Evolutionary conservation across 2,888 invertebrate species (phyloP).

Genomic region (Drosophila longiperda): DNA sequence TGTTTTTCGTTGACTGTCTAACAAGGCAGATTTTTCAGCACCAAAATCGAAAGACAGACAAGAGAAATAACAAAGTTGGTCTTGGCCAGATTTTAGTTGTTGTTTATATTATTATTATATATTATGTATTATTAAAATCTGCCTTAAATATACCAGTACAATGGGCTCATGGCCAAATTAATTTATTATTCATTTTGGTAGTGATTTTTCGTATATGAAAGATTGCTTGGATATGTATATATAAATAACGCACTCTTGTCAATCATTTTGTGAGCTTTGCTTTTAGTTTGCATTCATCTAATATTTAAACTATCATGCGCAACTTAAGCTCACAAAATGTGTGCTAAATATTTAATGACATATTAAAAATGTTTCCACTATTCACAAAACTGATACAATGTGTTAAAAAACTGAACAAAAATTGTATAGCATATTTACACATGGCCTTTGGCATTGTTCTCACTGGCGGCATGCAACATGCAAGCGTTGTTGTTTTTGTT

Average conservation of each 20-base stretch:
- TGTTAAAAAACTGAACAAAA: slow-evolving; percentile 27
- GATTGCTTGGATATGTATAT: neutral
- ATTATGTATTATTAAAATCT: no score
- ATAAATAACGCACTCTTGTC: neutral
- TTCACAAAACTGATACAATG: slow-evolving; percentile 47
- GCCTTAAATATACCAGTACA: slow-evolving; percentile 26
- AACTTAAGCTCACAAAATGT: neutral
- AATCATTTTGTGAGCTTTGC: neutral
- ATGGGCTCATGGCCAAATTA: slow-evolving; percentile 11
- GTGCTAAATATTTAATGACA: slow-evolving; percentile 14
- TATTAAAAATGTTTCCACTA: slow-evolving; percentile 48
- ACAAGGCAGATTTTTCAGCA: slow-evolving; percentile 40
- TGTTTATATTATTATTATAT: no score
- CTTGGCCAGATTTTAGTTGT: slow-evolving; percentile 21
- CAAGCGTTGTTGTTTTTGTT: slow-evolving; percentile 41
- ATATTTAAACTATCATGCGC: neutral
- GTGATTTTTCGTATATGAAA: neutral
- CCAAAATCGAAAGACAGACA: slow-evolving; percentile 15
- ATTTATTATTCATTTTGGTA: neutral
- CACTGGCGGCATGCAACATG: slow-evolving; percentile 56
- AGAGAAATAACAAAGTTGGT: slow-evolving; percentile 13
- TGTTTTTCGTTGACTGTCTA: slow-evolving; percentile 72
- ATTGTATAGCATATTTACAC: slow-evolving; percentile 72
- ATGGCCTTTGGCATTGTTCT: slow-evolving; percentile 78
- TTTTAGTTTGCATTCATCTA: neutral